Percentiles rank a stretch among this genome's conserved stretches.
phyloP scores from a whole-genome alignment of 2,888 invertebrate genomes.

The Morinoia aosen region DNA sequence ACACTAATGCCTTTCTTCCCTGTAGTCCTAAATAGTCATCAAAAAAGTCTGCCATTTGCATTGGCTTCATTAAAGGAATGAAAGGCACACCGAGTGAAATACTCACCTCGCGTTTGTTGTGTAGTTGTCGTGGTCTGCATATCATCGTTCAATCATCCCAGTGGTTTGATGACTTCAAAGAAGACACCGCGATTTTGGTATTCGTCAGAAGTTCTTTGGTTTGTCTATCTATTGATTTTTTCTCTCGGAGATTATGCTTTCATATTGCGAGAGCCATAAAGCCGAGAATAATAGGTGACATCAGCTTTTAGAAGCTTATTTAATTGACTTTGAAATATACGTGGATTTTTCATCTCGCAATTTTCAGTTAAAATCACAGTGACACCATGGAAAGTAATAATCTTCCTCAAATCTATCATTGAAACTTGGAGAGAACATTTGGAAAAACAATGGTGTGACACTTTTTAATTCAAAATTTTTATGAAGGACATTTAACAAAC shows the following conservation, averaged over 20 bases:
- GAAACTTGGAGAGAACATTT: neutral
- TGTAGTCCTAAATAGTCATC: neutral
- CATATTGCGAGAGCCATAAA: neutral
- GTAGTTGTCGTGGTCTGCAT: neutral
- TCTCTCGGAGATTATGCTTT: neutral
- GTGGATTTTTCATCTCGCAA: neutral
- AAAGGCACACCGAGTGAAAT: neutral
- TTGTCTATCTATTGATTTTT: neutral
- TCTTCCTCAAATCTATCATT: neutral
- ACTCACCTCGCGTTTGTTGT: neutral
- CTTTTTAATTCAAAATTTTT: too few species aligned
- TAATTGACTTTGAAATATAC: neutral
- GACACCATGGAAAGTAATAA: neutral
- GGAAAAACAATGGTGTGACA: too few species aligned
- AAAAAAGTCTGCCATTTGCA: neutral
- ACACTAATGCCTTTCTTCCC: neutral
- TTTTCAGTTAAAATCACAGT: neutral
- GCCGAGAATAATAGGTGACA: neutral
- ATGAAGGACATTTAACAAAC: neutral
- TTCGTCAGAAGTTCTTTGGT: neutral
- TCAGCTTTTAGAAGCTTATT: neutral
- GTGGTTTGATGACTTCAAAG: constrained; percentile 24
- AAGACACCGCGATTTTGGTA: neutral
- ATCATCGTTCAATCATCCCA: constrained; percentile 11
- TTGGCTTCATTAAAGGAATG: constrained; percentile 32